These are phyloP conservation scores for Gallinago undulata DNA, from an alignment of 2,113 vertebrate species.

Conservation along the genomic window DNA sequence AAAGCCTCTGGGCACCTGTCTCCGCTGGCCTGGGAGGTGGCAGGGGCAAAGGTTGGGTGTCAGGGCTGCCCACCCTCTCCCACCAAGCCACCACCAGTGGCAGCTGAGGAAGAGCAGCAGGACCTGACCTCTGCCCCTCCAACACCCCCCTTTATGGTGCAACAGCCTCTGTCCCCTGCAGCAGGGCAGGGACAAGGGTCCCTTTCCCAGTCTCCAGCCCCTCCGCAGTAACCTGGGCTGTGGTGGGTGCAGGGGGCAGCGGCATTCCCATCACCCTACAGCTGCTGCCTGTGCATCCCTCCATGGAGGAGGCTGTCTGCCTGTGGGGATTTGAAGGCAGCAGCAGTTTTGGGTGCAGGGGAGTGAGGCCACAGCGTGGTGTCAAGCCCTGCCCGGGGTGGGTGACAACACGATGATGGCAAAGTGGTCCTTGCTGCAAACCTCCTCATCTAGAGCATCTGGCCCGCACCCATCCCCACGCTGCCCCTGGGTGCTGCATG, in stretches of 20 bases:
- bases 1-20: background rate
- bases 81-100: background rate
- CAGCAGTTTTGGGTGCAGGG: background rate
- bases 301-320: background rate
- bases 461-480: rapidly evolving
- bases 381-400: background rate
- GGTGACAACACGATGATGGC: rapidly evolving
- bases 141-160: rapidly evolving
- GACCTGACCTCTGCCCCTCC: background rate
- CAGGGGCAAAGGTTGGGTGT: background rate
- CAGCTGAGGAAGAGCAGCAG: background rate
- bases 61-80: background rate
- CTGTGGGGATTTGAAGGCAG: background rate
- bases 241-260: background rate
- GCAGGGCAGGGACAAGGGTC: background rate
- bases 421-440: background rate
- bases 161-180: background rate
- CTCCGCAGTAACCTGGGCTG: background rate
- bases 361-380: background rate
- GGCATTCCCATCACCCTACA: rapidly evolving
- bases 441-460: background rate
- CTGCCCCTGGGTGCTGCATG: background rate
- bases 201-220: background rate
- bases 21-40: background rate
- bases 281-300: background rate